A percentile compares a stretch with the other conserved stretches of the same genome.
Evolutionary conservation across 2,797 vertebrate species (phyloP).

Genomic region (Psittacula derbiana): DNA sequence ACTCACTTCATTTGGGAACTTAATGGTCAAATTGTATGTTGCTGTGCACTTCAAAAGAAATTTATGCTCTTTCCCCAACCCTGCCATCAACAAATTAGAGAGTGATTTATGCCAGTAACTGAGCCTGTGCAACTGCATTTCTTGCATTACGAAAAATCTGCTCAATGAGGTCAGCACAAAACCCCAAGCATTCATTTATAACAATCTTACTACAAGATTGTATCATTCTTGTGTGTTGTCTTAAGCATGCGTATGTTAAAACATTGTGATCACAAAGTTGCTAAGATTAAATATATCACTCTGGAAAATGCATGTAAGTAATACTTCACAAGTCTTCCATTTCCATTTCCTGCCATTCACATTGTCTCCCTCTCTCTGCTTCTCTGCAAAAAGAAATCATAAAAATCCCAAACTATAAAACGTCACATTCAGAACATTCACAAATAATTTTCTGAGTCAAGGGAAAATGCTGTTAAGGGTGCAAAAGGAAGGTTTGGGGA

Average conservation of each 20-base stretch:
- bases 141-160: neutral
- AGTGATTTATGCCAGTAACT: slow-evolving; percentile 16
- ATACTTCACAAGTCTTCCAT: neutral
- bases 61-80: neutral
- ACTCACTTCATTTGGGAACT: neutral
- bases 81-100: neutral
- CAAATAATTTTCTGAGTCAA: slow-evolving; percentile 48
- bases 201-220: neutral
- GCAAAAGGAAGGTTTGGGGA: neutral
- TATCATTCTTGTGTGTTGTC: neutral
- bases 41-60: slow-evolving; percentile 13
- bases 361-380: neutral
- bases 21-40: slow-evolving; percentile 1
- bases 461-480: neutral
- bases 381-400: neutral
- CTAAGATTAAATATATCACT: neutral
- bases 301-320: neutral
- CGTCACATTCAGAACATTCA: slow-evolving; percentile 24
- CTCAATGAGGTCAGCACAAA: neutral
- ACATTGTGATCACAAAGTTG: neutral
- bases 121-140: slow-evolving; percentile 6
- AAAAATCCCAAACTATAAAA: slow-evolving; percentile 39
- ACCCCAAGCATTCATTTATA: neutral
- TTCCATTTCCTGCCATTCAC: slow-evolving; percentile 6
- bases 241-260: neutral